Conservation (phyloP, 2,797 vertebrate species). For the Enteromius paludinosus region DNA sequence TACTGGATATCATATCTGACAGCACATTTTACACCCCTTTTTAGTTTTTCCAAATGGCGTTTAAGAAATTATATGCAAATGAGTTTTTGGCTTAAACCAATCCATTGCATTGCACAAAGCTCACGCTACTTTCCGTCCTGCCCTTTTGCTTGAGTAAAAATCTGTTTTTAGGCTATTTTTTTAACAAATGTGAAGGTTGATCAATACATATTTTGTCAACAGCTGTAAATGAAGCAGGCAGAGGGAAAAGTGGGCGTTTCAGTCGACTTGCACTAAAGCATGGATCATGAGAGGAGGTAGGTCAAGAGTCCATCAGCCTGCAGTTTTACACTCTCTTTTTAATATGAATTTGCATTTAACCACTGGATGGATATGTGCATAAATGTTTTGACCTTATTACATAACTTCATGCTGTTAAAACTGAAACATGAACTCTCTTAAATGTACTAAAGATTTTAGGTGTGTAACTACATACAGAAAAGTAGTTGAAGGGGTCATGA, state of each 20-base stretch:
- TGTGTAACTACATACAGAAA: neutral
- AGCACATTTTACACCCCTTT: neutral
- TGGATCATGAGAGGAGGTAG: conserved; percentile 81
- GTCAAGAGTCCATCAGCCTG: conserved; percentile 37
- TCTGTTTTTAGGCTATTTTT: neutral
- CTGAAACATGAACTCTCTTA: neutral
- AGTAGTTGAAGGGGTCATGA: neutral
- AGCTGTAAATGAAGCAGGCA: conserved; percentile 20
- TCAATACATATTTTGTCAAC: conserved; percentile 2
- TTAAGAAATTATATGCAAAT: neutral
- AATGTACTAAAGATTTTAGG: no score
- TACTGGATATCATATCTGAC: neutral
- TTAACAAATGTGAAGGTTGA: neutral
- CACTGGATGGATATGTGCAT: neutral
- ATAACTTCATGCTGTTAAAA: neutral
- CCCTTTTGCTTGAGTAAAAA: neutral
- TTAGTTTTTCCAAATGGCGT: conserved; percentile 10
- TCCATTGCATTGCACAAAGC: neutral
- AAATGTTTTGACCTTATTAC: neutral
- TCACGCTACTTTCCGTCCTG: neutral
- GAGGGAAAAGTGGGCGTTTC: conserved; percentile 44
- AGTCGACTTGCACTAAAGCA: conserved; percentile 60
- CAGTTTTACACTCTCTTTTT: neutral
- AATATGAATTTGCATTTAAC: neutral
- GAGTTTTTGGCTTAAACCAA: neutral